Conservation (phyloP, 1,140 invertebrate species). For the Zaprionus vittiger region DNA sequence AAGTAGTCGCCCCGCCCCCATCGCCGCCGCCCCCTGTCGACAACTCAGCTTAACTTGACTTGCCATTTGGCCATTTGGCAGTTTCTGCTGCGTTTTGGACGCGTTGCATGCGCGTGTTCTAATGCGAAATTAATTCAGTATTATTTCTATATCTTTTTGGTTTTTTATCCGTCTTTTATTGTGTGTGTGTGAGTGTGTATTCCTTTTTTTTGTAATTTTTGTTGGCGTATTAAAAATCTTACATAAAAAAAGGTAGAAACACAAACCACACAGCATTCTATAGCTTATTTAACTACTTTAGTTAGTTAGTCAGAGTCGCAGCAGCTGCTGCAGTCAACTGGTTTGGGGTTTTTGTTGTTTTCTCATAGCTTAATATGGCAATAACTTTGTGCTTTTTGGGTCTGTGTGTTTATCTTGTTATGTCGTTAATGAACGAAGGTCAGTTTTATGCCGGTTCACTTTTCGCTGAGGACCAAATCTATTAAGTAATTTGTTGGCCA, state of each 20-base stretch:
- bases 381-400: slow-evolving; percentile 43
- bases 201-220: slow-evolving; percentile 43
- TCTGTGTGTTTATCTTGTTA: slow-evolving; percentile 63
- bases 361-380: slow-evolving; percentile 64
- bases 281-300: slow-evolving; percentile 72
- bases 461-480: slow-evolving; percentile 25
- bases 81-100: slow-evolving; percentile 69
- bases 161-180: slow-evolving; percentile 40
- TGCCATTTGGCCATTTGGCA: slow-evolving; percentile 61
- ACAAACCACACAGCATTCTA: slow-evolving; percentile 60
- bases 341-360: slow-evolving; percentile 53
- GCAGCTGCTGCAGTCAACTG: slow-evolving; percentile 73
- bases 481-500: slow-evolving; percentile 61
- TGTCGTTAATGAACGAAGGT: slow-evolving; percentile 81
- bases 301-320: slow-evolving; percentile 64
- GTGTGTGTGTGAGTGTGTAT: neutral
- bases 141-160: slow-evolving; percentile 10
- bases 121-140: slow-evolving; percentile 80
- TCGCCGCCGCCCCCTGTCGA: slow-evolving; percentile 16
- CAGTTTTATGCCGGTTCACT: slow-evolving; percentile 58
- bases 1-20: slow-evolving; percentile 30
- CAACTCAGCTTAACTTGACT: slow-evolving; percentile 1
- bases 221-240: slow-evolving; percentile 31
- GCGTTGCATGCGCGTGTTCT: slow-evolving; percentile 79
- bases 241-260: slow-evolving; percentile 39